A percentile compares a stretch with the other conserved stretches of the same genome.
Evolutionary conservation across 2,888 invertebrate species (phyloP).

Genomic region (Apotomis turbidana): DNA sequence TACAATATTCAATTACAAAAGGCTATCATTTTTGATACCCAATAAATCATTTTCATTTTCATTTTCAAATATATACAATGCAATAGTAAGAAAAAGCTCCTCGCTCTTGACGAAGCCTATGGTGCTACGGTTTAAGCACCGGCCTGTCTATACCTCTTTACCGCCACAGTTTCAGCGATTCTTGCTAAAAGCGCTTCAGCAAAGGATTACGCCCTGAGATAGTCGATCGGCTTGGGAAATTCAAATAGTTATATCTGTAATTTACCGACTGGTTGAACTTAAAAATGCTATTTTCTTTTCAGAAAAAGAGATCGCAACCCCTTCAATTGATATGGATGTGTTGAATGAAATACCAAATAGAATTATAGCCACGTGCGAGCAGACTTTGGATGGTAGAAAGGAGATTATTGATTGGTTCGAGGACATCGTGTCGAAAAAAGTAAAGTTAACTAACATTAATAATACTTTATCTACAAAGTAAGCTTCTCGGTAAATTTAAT

Average conservation of each 20-base stretch:
- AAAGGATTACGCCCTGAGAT: too few species aligned
- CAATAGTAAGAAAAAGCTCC: too few species aligned
- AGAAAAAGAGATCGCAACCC: slow-evolving; percentile 40
- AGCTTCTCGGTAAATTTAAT: not conserved
- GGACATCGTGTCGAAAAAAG: slow-evolving; percentile 60
- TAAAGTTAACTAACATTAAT: slow-evolving; percentile 41
- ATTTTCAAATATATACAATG: too few species aligned
- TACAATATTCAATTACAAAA: too few species aligned
- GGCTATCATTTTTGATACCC: too few species aligned
- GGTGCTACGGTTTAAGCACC: too few species aligned
- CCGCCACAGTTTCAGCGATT: too few species aligned
- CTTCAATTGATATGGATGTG: slow-evolving; percentile 60
- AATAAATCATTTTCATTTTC: too few species aligned
- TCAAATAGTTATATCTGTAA: not conserved
- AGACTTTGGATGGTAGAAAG: slow-evolving; percentile 64
- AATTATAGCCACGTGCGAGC: slow-evolving; percentile 67
- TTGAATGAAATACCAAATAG: slow-evolving; percentile 66
- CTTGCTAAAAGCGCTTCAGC: too few species aligned
- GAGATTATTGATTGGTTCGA: slow-evolving; percentile 73
- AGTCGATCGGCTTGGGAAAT: too few species aligned
- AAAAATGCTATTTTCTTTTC: slow-evolving; percentile 41
- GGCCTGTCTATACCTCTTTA: too few species aligned
- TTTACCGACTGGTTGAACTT: not conserved
- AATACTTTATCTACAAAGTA: not conserved
- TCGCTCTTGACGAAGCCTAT: too few species aligned